phyloP scores from a whole-genome alignment of 2,113 vertebrate genomes.

The Grus americana region DNA sequence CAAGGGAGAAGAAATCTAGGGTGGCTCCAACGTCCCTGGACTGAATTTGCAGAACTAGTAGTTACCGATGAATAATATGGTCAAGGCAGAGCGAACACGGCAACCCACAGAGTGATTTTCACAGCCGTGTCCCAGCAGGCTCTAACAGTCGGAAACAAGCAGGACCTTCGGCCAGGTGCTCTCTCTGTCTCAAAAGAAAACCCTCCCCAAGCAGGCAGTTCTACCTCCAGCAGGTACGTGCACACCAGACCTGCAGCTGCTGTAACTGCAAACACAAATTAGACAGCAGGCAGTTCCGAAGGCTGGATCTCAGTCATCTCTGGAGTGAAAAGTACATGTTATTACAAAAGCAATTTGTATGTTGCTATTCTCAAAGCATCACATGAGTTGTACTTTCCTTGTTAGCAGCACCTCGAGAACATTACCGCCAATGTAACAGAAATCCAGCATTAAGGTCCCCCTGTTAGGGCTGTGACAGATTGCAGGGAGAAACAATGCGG shows the following conservation, averaged over 20 bases:
- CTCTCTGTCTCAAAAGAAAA: background rate
- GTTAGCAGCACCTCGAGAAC: conserved; percentile 7
- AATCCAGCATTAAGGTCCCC: conserved; percentile 36
- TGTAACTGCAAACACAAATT: background rate
- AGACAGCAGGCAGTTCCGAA: background rate
- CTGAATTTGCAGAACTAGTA: conserved; percentile 10
- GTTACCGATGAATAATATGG: background rate
- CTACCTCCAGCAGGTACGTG: background rate
- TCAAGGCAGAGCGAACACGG: background rate
- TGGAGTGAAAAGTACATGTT: background rate
- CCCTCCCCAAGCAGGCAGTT: background rate
- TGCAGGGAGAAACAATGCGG: conserved; percentile 60
- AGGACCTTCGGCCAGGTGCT: background rate
- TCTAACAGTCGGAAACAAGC: background rate
- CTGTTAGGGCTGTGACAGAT: conserved; percentile 75
- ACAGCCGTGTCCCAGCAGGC: background rate
- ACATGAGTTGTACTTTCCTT: background rate
- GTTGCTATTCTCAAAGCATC: background rate
- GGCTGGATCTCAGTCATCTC: background rate
- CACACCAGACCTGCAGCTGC: background rate
- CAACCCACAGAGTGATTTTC: background rate
- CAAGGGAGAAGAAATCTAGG: background rate
- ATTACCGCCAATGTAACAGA: background rate
- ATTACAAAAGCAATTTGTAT: background rate
- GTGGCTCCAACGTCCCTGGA: background rate